These are phyloP conservation scores for Hydrozoanthus gracilis DNA, from an alignment of 92 coral and sea anemone genomes.

Conservation along the genomic window DNA sequence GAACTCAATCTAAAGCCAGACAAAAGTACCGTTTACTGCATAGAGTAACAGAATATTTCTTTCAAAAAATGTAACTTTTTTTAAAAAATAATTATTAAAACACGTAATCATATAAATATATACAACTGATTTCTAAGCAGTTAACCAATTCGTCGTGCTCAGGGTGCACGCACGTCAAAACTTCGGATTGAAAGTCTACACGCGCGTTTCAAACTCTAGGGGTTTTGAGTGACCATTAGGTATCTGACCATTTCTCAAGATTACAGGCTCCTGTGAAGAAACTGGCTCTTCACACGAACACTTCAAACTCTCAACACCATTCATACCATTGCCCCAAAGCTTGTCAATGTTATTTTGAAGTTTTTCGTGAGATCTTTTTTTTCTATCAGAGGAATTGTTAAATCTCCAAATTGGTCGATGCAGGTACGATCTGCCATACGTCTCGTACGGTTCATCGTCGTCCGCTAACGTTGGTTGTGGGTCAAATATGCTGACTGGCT, in stretches of 20 bases:
- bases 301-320: neutral
- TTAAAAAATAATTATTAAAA: too few relatives aligned
- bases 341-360: neutral
- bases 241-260: slow-evolving; percentile 10
- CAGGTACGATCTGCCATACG: neutral
- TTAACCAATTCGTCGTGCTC: neutral
- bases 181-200: neutral
- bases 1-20: too few relatives aligned
- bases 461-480: slow-evolving; percentile 22
- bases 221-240: slow-evolving; percentile 28
- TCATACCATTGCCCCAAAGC: neutral
- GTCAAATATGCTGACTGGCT: slow-evolving; percentile 37
- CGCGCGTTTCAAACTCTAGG: neutral
- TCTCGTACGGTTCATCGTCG: neutral
- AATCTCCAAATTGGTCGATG: slow-evolving; percentile 29
- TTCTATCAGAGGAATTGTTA: neutral
- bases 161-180: too few relatives aligned
- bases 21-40: too few relatives aligned
- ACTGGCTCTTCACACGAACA: slow-evolving; percentile 15
- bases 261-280: neutral
- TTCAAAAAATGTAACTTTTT: too few relatives aligned
- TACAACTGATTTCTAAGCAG: neutral
- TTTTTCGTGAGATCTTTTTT: neutral
- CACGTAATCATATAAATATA: neutral
- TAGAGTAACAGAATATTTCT: too few relatives aligned